Evolutionary conservation across 2,797 vertebrate genomes (phyloP).

Genomic region (Meriones psammophilus): DNA sequence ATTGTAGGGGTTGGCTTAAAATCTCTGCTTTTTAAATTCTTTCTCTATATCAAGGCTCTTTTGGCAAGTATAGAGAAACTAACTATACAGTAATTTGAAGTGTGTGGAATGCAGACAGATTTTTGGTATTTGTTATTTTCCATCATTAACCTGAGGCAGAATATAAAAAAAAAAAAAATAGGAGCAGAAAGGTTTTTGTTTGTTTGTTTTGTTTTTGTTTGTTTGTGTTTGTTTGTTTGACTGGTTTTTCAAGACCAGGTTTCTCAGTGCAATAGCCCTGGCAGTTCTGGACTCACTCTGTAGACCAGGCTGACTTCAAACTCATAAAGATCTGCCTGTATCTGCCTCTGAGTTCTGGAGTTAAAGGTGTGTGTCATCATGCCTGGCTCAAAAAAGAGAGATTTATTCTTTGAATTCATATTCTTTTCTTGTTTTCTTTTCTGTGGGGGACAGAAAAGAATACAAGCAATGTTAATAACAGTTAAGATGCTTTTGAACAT

Average conservation of each 20-base stretch:
- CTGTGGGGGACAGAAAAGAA: background rate
- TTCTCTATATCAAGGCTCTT: background rate
- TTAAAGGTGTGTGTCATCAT: no score
- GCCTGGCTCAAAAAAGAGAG: background rate
- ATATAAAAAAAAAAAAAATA: background rate
- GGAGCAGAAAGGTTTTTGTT: background rate
- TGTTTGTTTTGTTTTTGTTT: no score
- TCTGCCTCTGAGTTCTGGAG: no score
- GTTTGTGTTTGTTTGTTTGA: no score
- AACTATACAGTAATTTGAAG: slow-evolving; percentile 34
- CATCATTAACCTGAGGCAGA: background rate
- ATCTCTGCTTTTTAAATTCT: background rate
- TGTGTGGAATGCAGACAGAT: background rate
- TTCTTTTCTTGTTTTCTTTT: background rate
- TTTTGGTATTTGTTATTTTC: background rate
- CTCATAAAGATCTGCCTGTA: no score
- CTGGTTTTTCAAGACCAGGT: no score
- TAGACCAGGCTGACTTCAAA: no score
- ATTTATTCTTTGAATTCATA: background rate
- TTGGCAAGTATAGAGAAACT: background rate
- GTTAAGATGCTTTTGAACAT: background rate
- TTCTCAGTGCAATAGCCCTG: no score
- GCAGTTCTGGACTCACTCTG: no score
- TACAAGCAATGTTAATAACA: background rate
- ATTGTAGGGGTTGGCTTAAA: background rate